These are phyloP conservation scores for Tachypleus tridentatus DNA, from an alignment of 1,140 invertebrate species.

Conservation along the genomic window DNA sequence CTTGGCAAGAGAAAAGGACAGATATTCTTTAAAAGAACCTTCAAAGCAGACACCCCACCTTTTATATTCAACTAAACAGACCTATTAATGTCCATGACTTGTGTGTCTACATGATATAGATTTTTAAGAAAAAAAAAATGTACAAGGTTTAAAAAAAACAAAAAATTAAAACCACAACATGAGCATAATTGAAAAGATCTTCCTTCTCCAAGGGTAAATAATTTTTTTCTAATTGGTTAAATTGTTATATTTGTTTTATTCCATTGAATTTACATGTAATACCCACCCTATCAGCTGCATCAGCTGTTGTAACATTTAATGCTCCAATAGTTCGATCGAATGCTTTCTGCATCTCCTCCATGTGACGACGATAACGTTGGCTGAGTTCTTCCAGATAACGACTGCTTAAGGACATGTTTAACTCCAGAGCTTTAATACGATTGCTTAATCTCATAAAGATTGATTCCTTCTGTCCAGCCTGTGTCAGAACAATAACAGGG, in stretches of 20 bases:
- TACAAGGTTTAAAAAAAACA: conserved; percentile 35
- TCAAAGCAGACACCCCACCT: no score
- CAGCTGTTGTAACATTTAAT: conserved; percentile 52
- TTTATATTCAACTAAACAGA: no score
- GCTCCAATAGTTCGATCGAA: conserved; percentile 65
- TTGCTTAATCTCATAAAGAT: conserved; percentile 90
- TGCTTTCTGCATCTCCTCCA: conserved; percentile 81
- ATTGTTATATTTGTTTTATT: not conserved
- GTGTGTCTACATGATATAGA: no score
- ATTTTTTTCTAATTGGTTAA: not conserved
- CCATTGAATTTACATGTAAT: no score
- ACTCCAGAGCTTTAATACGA: conserved; percentile 85
- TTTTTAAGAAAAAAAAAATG: not conserved
- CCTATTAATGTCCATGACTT: no score
- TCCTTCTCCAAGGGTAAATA: not conserved
- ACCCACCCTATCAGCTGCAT: conserved; percentile 44
- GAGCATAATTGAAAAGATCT: not conserved
- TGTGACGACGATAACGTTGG: conserved; percentile 86
- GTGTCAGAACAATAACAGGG: conserved; percentile 10
- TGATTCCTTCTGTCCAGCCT: conserved; percentile 70
- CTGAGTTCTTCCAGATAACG: conserved; percentile 92
- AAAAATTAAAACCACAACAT: conserved; percentile 31
- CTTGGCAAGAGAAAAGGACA: no score
- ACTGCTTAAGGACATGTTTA: conserved; percentile 89
- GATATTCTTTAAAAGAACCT: no score